These are phyloP conservation scores for Crossocerus cetratus DNA, from an alignment of 2,888 invertebrate genomes.

Conservation along the genomic window DNA sequence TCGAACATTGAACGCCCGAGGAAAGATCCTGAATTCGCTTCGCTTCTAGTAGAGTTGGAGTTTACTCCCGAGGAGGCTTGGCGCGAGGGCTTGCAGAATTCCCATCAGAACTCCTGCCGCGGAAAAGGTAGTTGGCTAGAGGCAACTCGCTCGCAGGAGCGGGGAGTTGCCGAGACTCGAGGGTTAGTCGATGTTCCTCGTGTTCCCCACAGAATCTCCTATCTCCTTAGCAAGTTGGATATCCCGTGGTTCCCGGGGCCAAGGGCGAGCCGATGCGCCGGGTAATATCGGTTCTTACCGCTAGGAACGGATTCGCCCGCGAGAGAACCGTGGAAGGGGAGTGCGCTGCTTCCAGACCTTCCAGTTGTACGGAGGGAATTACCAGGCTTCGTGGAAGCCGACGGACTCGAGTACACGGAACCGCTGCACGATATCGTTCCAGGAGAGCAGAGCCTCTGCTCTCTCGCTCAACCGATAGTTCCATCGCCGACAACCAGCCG, in stretches of 20 bases:
- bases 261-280: not conserved
- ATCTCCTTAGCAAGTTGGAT: too few relatives aligned
- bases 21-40: not conserved
- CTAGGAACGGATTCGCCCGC: not conserved
- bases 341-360: not conserved
- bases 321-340: not conserved
- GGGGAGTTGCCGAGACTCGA: too few relatives aligned
- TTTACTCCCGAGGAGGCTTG: too few relatives aligned
- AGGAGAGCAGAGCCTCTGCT: constrained; percentile 6
- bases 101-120: too few relatives aligned
- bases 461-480: constrained; percentile 19
- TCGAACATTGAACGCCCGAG: too few relatives aligned
- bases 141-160: too few relatives aligned
- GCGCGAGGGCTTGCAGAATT: too few relatives aligned
- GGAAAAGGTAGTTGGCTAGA: too few relatives aligned
- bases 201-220: too few relatives aligned
- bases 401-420: not conserved
- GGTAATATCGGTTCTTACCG: not conserved
- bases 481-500: constrained; percentile 24
- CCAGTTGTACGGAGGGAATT: not conserved
- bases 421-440: not conserved
- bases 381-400: not conserved
- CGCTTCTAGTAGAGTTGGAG: too few relatives aligned
- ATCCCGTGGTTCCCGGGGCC: too few relatives aligned
- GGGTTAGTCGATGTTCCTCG: too few relatives aligned